These are phyloP conservation scores for Planiliza haematocheilus DNA, from an alignment of 2,113 vertebrate genomes.

Conservation along the genomic window DNA sequence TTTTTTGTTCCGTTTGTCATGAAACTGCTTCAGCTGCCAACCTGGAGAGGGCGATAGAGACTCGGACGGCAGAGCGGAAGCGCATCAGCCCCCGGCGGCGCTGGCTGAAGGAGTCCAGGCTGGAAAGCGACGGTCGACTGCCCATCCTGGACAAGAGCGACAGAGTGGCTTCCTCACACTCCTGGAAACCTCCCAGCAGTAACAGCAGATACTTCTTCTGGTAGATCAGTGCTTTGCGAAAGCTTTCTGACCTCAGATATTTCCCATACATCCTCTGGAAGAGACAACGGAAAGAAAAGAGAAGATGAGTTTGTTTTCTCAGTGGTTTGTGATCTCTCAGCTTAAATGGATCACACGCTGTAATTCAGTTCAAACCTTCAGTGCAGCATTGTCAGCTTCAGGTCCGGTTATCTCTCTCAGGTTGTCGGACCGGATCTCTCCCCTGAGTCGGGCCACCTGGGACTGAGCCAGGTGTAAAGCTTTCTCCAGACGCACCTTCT, in stretches of 20 bases:
- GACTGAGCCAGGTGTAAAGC: conserved; percentile 88
- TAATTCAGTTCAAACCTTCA: conserved; percentile 91
- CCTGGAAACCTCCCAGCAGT: conserved; percentile 94
- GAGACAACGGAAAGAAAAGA: background rate
- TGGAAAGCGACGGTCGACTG: conserved; percentile 82
- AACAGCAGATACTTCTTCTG: conserved; percentile 98
- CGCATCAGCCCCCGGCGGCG: conserved; percentile 87
- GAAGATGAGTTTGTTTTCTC: background rate
- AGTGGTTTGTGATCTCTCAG: no score
- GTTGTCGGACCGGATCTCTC: conserved; percentile 87
- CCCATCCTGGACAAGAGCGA: conserved; percentile 92
- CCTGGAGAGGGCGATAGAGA: conserved; percentile 95
- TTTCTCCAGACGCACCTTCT: conserved; percentile 88
- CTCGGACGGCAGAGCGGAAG: conserved; percentile 92
- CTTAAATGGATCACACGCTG: no score
- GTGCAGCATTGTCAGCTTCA: conserved; percentile 85
- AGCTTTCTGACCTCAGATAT: conserved; percentile 95
- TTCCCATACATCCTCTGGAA: conserved; percentile 93
- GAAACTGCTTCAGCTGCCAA: conserved; percentile 5
- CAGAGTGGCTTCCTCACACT: conserved; percentile 95
- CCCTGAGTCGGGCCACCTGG: conserved; percentile 87
- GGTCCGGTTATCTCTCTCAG: conserved; percentile 86
- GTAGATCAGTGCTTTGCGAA: conserved; percentile 96
- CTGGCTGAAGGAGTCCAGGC: conserved; percentile 80
- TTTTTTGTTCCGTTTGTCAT: background rate